Base-by-base conservation (phyloP, 2,113 vertebrate genomes). In the Macrotus californicus region DNA sequence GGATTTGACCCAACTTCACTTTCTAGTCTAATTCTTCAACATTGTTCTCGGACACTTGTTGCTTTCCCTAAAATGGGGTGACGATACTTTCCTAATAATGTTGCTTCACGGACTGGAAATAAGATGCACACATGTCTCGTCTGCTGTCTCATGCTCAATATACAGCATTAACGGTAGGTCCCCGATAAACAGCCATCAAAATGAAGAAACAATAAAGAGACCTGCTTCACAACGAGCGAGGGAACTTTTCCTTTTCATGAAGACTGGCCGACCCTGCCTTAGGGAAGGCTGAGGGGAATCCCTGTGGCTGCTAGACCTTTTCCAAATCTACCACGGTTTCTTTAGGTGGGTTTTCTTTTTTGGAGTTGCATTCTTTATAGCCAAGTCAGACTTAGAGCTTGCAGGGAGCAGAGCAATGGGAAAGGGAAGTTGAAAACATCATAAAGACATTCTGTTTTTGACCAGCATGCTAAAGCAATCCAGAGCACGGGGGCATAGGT, bases 401-500 rank as follows among this genome's bases (percentile, higher is more conserved):
- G 2, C 36, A 46, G 41, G 6, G 29, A 19, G 31, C 11, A 36
- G 16, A 83, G n/a, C 34, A 64, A 34, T 16, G 7, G 6, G 10
- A 13, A n/a, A 83, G 7, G 7, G 34, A 64, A 19, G 22, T 56
- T 43, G 54, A 13, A 76, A 69, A n/a, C 52, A 26, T 1, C n/a
- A 1, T 24, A 50, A 34, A 69, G 72, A 67, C 56, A 56, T 19
- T 69, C 18, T 11, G 24, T 6, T 67, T 91, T 64, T 39, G 7
- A 67, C 9, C 2, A 46, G 34, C 61, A 56, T 46, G 46, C 22
- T 24, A 46, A 9, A 18, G 59, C 24, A 5, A 18, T 18, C 31
- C 2, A 50, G 67, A 43, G 54, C 14, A 4, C 41, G 29, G 0
- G 10, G 46, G 54, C 73, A 46, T 0, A 66, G 56, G 22, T 8